Evolutionary conservation across 2,113 vertebrate genomes (phyloP).

Genomic region (Alaudala cheleensis): DNA sequence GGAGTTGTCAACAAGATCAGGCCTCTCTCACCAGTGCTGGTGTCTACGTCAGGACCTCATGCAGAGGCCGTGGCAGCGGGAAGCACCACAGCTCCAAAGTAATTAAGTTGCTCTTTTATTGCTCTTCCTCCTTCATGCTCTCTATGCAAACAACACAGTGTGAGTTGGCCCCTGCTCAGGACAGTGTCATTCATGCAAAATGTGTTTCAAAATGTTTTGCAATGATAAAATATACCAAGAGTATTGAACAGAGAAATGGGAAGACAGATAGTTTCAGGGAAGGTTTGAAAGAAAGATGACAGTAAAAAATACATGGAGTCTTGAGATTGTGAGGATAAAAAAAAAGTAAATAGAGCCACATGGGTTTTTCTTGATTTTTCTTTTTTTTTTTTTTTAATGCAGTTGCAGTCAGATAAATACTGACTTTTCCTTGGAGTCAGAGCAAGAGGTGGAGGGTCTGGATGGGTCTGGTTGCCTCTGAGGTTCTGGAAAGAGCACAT

Average conservation of each 20-base stretch:
- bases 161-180: conserved; percentile 3
- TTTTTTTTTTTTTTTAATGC: neutral
- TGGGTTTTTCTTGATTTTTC: neutral
- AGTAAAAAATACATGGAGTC: neutral
- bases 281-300: neutral
- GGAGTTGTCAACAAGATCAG: conserved; percentile 25
- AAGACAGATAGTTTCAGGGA: neutral
- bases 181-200: conserved; percentile 6
- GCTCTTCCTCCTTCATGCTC: neutral
- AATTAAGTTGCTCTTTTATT: conserved; percentile 27
- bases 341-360: neutral
- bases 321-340: neutral
- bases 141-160: neutral
- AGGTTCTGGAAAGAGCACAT: neutral
- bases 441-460: neutral
- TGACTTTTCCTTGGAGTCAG: neutral
- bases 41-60: neutral
- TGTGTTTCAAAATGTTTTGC: neutral
- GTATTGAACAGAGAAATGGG: neutral
- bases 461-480: neutral
- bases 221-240: neutral
- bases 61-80: neutral
- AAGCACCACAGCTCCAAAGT: neutral
- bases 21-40: neutral
- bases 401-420: neutral